Evolutionary conservation across 2,797 vertebrate species (phyloP), one percentile per base, ranked within the genome.

Genomic region (Allobates femoralis): DNA sequence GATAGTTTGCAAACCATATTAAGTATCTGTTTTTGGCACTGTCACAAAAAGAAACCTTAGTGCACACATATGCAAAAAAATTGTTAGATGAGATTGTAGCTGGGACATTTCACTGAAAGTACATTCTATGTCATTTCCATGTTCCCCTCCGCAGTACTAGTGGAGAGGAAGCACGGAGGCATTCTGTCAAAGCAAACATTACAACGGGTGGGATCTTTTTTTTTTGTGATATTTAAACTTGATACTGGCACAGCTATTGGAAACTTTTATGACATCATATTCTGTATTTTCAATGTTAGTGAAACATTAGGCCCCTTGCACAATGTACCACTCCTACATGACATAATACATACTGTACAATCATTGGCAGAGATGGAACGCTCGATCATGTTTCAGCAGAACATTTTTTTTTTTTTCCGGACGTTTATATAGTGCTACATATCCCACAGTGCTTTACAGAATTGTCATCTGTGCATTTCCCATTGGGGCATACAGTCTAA

Each of bases 171-270:
- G 91, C 73, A 60, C 79, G 60, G 11, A 55, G 26, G 5, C 30
- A 74, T 2, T 88, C 78, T 84, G 34, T 86, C 58, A 86, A 26
- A 81, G 87, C 84, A 91, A 93, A 88, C 5, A 86, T 62, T 69
- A 89, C 55, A 83, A 30, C 71, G 21, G 55, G 56, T 76, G 21
- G 66, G 37, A 0, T 3, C 0, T 8, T 56, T 85, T 84, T 51
- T 21, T 5, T n/a, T 26, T 82, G 26, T 19, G 14, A 28, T 23
- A 79, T 28, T 16, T n/a, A 53, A 23, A 81, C 23, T 64, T 56
- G 16, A 21, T 30, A 89, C 88, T 88, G 73, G 26, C 83, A 86
- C 32, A 51, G 56, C 58, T 55, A 26, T 30, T 87, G 85, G 88
- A 32, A 89, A 91, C 88, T 41, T 14, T 79, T 66, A 32, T 64